Evolutionary conservation across 2,888 invertebrate genomes (phyloP).

Genomic region (Leptinotarsa tumamoca): DNA sequence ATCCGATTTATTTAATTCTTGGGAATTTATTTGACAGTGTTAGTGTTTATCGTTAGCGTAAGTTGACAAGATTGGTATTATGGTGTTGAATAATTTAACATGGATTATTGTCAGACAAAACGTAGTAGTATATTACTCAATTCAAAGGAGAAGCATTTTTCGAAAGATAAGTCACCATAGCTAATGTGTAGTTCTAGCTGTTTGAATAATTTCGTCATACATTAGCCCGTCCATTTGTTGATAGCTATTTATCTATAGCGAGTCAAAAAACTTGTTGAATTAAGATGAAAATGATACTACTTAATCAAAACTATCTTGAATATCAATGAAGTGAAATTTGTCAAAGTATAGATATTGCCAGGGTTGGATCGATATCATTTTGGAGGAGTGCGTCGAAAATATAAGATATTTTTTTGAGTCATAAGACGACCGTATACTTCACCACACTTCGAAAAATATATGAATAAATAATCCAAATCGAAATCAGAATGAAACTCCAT

Average conservation of each 20-base stretch:
- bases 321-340: no score
- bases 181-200: conserved; percentile 12
- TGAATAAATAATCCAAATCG: no score
- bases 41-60: conserved; percentile 28
- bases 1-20: conserved; percentile 39
- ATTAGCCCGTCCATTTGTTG: conserved; percentile 11
- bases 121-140: conserved; percentile 25
- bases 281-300: neutral
- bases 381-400: no score
- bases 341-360: no score
- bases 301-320: neutral
- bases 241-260: conserved; percentile 2
- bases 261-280: neutral
- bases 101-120: conserved; percentile 27
- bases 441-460: no score
- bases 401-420: no score
- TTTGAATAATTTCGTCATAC: conserved; percentile 13
- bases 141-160: conserved; percentile 12
- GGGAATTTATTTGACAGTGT: conserved; percentile 37
- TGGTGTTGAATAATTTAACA: conserved; percentile 36
- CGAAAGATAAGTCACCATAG: conserved; percentile 10
- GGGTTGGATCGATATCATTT: no score
- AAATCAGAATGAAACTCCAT: no score
- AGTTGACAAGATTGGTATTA: conserved; percentile 33
- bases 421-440: no score